Evolutionary conservation across 2,888 invertebrate genomes (phyloP).

Genomic region (Arctia plantaginis): DNA sequence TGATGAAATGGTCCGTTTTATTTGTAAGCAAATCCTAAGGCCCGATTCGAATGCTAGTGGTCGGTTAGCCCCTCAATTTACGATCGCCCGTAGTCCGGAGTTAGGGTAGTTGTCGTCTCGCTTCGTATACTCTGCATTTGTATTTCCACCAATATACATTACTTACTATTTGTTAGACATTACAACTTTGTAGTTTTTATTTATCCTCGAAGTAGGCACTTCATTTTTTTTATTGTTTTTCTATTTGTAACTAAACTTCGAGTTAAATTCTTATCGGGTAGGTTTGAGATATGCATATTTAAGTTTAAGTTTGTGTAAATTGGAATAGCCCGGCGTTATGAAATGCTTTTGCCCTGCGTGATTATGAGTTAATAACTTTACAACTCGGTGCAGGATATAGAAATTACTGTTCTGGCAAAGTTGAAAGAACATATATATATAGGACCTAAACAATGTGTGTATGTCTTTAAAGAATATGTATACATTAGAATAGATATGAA

Average conservation of each 20-base stretch:
- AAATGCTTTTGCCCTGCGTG: not conserved
- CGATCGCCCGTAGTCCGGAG: slow-evolving; percentile 72
- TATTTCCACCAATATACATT: slow-evolving; percentile 68
- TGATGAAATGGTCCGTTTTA: slow-evolving; percentile 77
- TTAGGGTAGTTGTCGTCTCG: slow-evolving; percentile 81
- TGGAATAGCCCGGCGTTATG: not conserved
- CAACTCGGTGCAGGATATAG: not conserved
- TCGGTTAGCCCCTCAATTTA: slow-evolving; percentile 79
- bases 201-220: slow-evolving; percentile 13
- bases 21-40: slow-evolving; percentile 80
- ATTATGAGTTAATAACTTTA: not conserved
- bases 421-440: not conserved
- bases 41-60: slow-evolving; percentile 68
- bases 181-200: slow-evolving; percentile 30
- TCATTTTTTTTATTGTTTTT: slow-evolving; percentile 19
- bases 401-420: not conserved
- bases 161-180: slow-evolving; percentile 58
- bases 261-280: not conserved
- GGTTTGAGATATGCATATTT: not conserved
- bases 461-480: too few relatives aligned
- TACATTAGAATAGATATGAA: too few relatives aligned
- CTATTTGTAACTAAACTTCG: not conserved
- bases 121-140: slow-evolving; percentile 79
- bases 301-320: not conserved
- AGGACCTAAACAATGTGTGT: too few relatives aligned